A percentile compares a stretch with the other conserved stretches of the same genome.
Evolutionary conservation across 2,797 vertebrate genomes (phyloP).

Genomic region (Sebastes matsubarae): DNA sequence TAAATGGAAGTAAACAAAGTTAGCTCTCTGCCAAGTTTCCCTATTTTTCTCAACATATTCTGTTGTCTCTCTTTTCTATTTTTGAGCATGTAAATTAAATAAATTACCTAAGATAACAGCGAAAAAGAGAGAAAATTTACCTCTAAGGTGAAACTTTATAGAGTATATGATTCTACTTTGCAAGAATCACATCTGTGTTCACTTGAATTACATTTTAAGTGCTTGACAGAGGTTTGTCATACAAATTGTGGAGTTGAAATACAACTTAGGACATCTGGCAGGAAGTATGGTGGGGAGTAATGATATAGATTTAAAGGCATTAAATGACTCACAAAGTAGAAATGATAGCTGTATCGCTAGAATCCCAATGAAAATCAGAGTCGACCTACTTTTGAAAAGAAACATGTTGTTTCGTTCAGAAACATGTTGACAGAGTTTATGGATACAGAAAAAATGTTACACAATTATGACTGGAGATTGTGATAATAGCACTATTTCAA

Average conservation of each 20-base stretch:
- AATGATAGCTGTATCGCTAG: not conserved
- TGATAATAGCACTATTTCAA: constrained; percentile 32
- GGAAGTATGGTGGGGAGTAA: not conserved
- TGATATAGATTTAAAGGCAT: not conserved
- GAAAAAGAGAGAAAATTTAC: not conserved
- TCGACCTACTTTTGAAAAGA: constrained; percentile 33
- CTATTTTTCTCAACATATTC: not conserved
- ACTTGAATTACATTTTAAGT: not conserved
- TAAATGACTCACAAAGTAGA: not conserved
- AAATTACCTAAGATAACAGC: not conserved
- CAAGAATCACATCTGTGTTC: constrained; percentile 12
- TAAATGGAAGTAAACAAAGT: not conserved
- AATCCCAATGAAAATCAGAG: not conserved
- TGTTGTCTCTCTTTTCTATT: not conserved
- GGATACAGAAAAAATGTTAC: constrained; percentile 47
- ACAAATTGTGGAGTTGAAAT: constrained; percentile 1
- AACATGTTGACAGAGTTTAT: constrained; percentile 50
- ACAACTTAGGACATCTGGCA: not conserved
- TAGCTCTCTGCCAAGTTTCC: not conserved
- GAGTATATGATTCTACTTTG: not conserved
- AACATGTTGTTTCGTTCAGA: constrained; percentile 57
- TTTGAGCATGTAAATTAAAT: not conserved
- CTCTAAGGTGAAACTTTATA: not conserved
- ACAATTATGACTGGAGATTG: constrained; percentile 31
- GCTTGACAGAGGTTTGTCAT: not conserved